A percentile compares a stretch with the other conserved stretches of the same genome.
These are phyloP conservation scores for Scolopax rusticola DNA, from an alignment of 2,797 vertebrate genomes.

Conservation along the genomic window DNA sequence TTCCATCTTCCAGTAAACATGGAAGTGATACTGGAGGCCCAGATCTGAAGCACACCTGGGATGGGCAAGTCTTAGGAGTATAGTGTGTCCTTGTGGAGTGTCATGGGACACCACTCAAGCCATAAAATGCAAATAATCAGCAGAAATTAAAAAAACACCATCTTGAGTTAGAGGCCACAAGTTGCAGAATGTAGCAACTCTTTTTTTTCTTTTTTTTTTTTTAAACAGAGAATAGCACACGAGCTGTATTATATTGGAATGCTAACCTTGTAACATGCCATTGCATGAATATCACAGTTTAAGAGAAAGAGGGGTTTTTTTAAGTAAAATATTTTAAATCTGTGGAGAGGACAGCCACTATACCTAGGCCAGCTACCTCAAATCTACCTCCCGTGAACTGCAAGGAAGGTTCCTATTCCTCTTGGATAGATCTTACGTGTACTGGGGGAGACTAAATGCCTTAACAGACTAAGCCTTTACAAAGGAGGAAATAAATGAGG, in stretches of 20 bases:
- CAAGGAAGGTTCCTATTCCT: not conserved
- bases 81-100: not conserved
- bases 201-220: not conserved
- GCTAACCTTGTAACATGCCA: not conserved
- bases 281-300: not conserved
- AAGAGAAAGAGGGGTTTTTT: not conserved
- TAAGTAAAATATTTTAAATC: not conserved
- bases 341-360: not conserved
- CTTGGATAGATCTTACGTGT: not conserved
- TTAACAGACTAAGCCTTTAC: not conserved
- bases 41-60: not conserved
- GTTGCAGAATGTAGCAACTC: not conserved
- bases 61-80: not conserved
- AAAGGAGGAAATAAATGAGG: not conserved
- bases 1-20: not conserved
- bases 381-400: not conserved
- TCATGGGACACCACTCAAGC: not conserved
- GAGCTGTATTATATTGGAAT: not conserved
- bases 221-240: not conserved
- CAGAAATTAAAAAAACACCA: not conserved
- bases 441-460: not conserved
- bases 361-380: not conserved
- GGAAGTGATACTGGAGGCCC: not conserved
- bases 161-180: not conserved
- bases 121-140: not conserved